Evolutionary conservation across 2,888 invertebrate genomes (phyloP), one percentile per base, ranked within the genome.

Genomic region (Hofmannophila pseudospretella): DNA sequence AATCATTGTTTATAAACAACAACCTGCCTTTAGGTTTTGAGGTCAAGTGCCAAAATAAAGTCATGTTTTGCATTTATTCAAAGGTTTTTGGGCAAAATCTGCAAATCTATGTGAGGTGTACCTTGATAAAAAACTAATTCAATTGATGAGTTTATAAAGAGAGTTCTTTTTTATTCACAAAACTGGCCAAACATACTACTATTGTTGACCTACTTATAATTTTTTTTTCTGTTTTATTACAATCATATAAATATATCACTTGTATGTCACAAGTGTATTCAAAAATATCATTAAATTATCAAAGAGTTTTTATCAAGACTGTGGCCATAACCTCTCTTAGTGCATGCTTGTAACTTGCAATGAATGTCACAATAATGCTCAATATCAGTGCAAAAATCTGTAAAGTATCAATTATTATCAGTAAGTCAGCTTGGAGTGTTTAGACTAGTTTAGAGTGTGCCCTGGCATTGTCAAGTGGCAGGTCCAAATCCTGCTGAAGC

Each of bases 1-100:
- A 25, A 39, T 36, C 23, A 33, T 39, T 45, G 36, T 42, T 41
- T 45, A 47, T 47, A 42, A 44, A 47, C 47, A 47, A 36, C 14
- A 38, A 37, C 19, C 25, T 32, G 32, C 35, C 30, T 25, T 36
- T 44, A 38, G 40, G 42, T 45, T 44, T 45, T 45, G 38, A 34
- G 36, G 40, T 43, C 38, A 37, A 14, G 12, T 25, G 26, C 10
- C 26, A 35, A 31, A 37, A 29, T 26, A 26, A 25, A 5, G 30
- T 25, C 33, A 42, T 34, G 41, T 41, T 39, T 41, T 37, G 19
- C 28, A 12, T 26, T 25, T 32, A 34, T 36, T 28, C 16, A 20
- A n/a, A 9, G 22, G 7, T 25, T 5, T 32, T 20, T n/a, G 3
- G 12, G 2, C 10, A 27, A 28, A 23, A 11, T 22, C 22, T n/a